Evolutionary conservation across 2,888 invertebrate genomes (phyloP), one percentile per base, ranked within the genome.

Genomic region (Epirrhoe alternata): DNA sequence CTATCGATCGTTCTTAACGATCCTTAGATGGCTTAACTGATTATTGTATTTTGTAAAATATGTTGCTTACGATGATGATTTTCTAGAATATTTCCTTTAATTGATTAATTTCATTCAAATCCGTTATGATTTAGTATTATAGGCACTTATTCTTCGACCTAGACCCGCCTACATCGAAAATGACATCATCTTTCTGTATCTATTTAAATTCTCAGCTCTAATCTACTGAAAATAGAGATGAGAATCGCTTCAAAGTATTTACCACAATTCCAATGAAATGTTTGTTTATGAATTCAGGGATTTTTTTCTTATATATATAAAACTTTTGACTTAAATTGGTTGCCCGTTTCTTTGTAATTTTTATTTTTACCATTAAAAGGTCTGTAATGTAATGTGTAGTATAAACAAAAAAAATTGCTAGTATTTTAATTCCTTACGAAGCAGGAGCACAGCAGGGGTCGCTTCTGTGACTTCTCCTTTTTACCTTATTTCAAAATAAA

Each of bases 101-200:
- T 54, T 61, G 53, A 33, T 50, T 51, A 56, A 62, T 58, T 59
- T 58, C 38, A 53, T n/a, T n/a, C n/a, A n/a, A 45, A 51, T 50
- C 16, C 16, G 12, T 30, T 52, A 30, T 56, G 55, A 67, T 60
- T 59, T 67, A 61, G 38, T 50, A 58, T 63, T 54, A 61, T 57
- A 69, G 66, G 42, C 63, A 55, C 38, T 33, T 33, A 58, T 55
- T 55, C 58, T 14, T 16, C 60, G 58, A 57, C 63, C 66, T 69
- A 69, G 69, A 61, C 66, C 59, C 66, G 58, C 69, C 66, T 51
- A 65, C 65, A 10, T 14, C 24, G 55, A 50, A 38, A 57, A 66
- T 69, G 69, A 69, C 62, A 66, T 69, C 69, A 69, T 64, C 64
- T 45, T 30, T 52, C 17, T n/a, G n/a, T n/a, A n/a, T 14, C 12